Evolutionary conservation across 2,113 vertebrate species (phyloP), one percentile per base, ranked within the genome.

Genomic region (Sphaerodactylus townsendi): DNA sequence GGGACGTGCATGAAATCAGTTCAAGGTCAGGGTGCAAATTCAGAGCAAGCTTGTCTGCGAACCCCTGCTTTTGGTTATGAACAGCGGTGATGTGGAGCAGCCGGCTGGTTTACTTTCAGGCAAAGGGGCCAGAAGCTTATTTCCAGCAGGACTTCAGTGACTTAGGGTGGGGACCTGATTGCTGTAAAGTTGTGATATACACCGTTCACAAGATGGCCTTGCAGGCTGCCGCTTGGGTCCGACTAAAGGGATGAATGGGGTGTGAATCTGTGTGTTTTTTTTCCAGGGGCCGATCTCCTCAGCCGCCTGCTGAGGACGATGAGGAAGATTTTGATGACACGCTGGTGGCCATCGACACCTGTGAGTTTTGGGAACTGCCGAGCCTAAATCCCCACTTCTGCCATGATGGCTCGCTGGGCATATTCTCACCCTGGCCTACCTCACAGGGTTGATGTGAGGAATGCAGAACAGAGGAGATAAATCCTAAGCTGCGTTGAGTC

Each of bases 311-410:
- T 1, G 97, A 98, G 92, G 98, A 98, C 0, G 98, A 97, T 7
- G 98, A 98, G 65, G 98, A 98, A 15, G 95, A 96, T 37, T 98
- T 98, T 70, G 97, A 98, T 13, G 97, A 98, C 70, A 95, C 96
- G 0, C 92, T 97, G 21, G 97, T 98, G 15, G 97, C 97, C 53
- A 95, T 98, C 1, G 98, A 98, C 87, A 98, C 97, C 6, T 98
- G 98, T 99, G 89, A 97, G 98, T 96, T 79, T 17, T 2, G 3
- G 33, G 25, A 10, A 1, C 10, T 2, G 23, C 50, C 50, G 11
- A 17, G 14, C 19, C 19, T 53, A 17, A 53, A 53, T 53, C 50
- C 50, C 13, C 50, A 15, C 50, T 53, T 53, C 50, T 14, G 50
- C 50, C 14, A 19, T 17, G 50, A 4, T 17, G 19, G 50, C 50